Base-by-base conservation (phyloP, 2,888 invertebrate genomes). In the Cordilura impudica region DNA sequence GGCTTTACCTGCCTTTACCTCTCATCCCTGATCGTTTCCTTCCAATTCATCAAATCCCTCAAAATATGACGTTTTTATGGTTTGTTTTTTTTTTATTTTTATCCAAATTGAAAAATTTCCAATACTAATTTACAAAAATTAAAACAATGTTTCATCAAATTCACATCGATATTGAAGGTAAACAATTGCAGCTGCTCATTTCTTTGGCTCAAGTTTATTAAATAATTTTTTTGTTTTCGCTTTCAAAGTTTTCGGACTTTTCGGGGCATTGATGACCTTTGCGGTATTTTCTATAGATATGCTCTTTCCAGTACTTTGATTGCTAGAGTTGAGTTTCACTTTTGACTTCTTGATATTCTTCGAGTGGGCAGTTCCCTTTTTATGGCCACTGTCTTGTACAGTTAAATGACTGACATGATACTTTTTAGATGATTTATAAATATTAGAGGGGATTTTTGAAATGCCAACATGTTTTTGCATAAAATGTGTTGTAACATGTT, bases 341-440 rank as follows among this genome's bases (percentile, higher is more conserved):
- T 65, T 47, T 12, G 12, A 1, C 39, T 72, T 65, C 4, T 14
- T 43, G 2, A 0, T 31, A 43, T 73, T 66, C 8, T 58, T 66
- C 6, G 19, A 7, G 2, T 10, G 10, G 12, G 31, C 31, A 2
- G 1, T 10, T 10, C 3, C 3, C 1, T 7, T 23, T n/a, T n/a
- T 49, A 21, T 8, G 21, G 49, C 23, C 23, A 49, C 19, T 43
- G 43, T 23, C 21, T 51, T 43, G 16, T 4, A 51, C 16, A 23
- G n/a, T 18, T 16, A 12, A n/a, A 49, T n/a, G 19, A 35, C 35
- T 19, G 6, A 14, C 58, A 5, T 21, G 39, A 5, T 12, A 12
- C 3, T 8, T 51, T 14, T 51, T 60, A 0, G 1, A 14, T 12
- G 19, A 16, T 8, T 31, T 60, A 1, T 31, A 0, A 29, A 16